Base-by-base conservation (phyloP, 2,797 vertebrate genomes). In the Eupleurogrammus muticus region DNA sequence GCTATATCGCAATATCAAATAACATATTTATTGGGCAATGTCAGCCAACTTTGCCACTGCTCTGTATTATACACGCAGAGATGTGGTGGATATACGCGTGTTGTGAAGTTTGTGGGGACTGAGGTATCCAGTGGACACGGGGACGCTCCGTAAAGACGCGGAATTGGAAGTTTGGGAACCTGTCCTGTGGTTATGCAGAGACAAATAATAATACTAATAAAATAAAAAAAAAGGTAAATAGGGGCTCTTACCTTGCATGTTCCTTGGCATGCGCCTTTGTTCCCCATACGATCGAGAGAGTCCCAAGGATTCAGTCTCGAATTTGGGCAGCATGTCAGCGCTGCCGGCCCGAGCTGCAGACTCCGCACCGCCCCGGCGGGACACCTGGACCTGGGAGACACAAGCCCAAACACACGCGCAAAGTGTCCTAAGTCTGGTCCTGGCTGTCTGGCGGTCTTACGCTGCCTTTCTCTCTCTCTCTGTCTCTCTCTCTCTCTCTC, bases 271-370 rank as follows among this genome's bases (percentile, higher is more conserved):
- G 92, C 95, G 97, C 82, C 97, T 95, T 87, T 96, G 97, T 91
- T 97, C 97, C 85, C 97, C 97, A 96, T 98, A 96, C 95, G 97
- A 95, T 88, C 97, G 95, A 92, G 95, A 90, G 92, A 97, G 95
- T 95, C 96, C 97, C 88, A 96, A 90, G 82, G 96, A 95, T 93
- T 99, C 97, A 86, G 96, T 95, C 92, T 99, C 97, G 95, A 96
- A 95, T 97, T 99, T 99, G 88, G 98, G 97, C 90, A 99, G 96
- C 98, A 99, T 99, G 96, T 94, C 98, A 94, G 95, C 96, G 92
- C 94, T 76, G 91, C 95, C 90, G 86, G 94, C 91, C 90, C 87
- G 93, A 93, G 84, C 81, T 85, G 88, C 88, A 90, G 80, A 85
- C 93, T 92, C 89, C 92, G 89, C 93, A 90, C 91, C 82, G 92